Evolutionary conservation across 2,888 invertebrate species (phyloP), one percentile per base, ranked within the genome.

Genomic region (Phaonia tiefii): DNA sequence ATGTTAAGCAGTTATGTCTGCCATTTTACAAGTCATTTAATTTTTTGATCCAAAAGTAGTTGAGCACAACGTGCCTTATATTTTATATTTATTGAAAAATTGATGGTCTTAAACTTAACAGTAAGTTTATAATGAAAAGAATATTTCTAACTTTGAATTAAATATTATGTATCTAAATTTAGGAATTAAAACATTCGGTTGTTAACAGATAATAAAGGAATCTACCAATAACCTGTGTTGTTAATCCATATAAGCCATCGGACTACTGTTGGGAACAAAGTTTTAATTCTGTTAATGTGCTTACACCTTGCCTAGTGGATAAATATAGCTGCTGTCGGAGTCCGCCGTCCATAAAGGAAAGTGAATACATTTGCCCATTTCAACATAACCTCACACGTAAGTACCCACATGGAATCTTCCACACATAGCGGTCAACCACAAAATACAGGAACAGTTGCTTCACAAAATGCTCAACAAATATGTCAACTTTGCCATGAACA

Each of bases 331-430:
- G 20, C 5, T 20, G 25, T 15, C 22, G 69, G 20, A 56, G n/a
- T 44, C 25, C 44, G 26, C 13, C 4, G 58, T 26, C 25, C 13
- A 10, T 67, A 20, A 42, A 13, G 1, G 17, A 67, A 67, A 15
- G 11, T 26, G 20, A 1, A 54, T n/a, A n/a, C n/a, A 15, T 8
- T 25, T 56, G 26, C 26, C n/a, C 42, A 58, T 15, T 56, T 44
- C 58, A 70, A 42, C 70, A 75, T 69, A 70, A 70, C 70, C 75
- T 76, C 56, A 76, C 65, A 76, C 63, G 70, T 65, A 54, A 70
- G 71, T 71, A 71, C n/a, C 13, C 26, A 71, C 17, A 71, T 71
- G 71, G 71, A 71, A 56, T 44, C 70, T 37, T 17, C 46, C n/a
- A 17, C 13, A 71, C 58, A 58, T 13, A 10, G 31, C 26, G 67